Conservation (phyloP, 1,140 invertebrate species). For the Lordiphosa mommai region DNA sequence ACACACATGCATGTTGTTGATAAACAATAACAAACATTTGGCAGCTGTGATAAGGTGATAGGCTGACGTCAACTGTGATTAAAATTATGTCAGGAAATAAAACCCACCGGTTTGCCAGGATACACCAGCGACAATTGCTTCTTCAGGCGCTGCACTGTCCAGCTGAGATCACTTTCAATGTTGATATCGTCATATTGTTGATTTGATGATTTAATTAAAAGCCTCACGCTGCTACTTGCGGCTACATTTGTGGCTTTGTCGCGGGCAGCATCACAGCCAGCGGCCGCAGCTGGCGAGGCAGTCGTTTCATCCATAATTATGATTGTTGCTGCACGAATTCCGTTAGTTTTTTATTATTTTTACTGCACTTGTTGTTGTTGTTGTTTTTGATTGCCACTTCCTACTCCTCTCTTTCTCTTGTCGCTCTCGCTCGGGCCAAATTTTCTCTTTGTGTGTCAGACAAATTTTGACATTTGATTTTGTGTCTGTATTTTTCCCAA, state of each 20-base stretch:
- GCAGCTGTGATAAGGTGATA: constrained; percentile 1
- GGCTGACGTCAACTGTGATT: constrained; percentile 22
- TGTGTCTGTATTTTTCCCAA: not conserved
- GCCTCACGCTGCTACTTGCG: constrained; percentile 39
- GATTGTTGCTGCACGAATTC: constrained; percentile 25
- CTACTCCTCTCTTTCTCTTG: constrained; percentile 34
- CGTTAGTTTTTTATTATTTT: constrained; percentile 18
- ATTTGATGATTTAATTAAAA: constrained; percentile 93
- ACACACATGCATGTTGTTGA: not conserved
- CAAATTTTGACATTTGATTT: constrained; percentile 36
- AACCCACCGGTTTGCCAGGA: constrained; percentile 93
- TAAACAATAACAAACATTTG: constrained; percentile 7
- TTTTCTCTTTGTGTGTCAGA: constrained; percentile 1
- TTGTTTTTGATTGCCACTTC: constrained; percentile 34
- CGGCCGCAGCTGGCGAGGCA: constrained; percentile 53
- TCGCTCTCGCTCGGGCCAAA: not conserved
- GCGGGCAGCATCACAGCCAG: constrained; percentile 61
- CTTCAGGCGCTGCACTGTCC: constrained; percentile 92
- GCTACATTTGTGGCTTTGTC: constrained; percentile 31
- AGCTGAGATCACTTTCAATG: constrained; percentile 88
- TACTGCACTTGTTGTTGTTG: constrained; percentile 7
- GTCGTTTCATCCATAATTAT: constrained; percentile 57
- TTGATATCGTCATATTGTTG: constrained; percentile 93
- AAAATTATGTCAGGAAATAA: not conserved
- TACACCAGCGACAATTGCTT: constrained; percentile 90